phyloP scores from a whole-genome alignment of 1,140 invertebrate genomes.

The Drosophila kohkoa region DNA sequence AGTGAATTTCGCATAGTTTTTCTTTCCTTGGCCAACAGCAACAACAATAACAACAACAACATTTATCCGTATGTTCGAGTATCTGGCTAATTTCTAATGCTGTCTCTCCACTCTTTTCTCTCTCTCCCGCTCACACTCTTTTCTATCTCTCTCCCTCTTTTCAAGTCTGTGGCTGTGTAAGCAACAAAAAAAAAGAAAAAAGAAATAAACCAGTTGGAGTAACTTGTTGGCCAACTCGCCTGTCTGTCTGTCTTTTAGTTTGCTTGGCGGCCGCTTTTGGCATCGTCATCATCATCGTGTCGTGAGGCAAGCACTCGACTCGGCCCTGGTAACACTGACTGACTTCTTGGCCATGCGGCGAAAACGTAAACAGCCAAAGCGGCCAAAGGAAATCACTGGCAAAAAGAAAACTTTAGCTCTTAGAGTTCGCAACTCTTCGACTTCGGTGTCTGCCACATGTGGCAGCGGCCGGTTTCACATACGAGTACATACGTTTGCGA shows the following conservation, averaged over 20 bases:
- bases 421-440: conserved; percentile 10
- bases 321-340: conserved; percentile 55
- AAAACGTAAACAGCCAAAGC: conserved; percentile 43
- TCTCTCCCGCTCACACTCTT: not conserved
- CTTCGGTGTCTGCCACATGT: conserved; percentile 37
- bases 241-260: conserved; percentile 4
- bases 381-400: conserved; percentile 57
- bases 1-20: conserved; percentile 79
- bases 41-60: conserved; percentile 6
- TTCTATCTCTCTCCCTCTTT: not conserved
- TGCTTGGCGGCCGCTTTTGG: conserved; percentile 63
- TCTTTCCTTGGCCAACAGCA: conserved; percentile 2
- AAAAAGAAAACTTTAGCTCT: conserved; percentile 61
- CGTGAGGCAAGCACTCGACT: conserved; percentile 28
- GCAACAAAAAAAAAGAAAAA: not conserved
- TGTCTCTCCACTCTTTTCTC: conserved; percentile 19
- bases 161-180: not conserved
- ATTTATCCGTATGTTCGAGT: conserved; percentile 38
- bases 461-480: conserved; percentile 41
- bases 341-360: conserved; percentile 75
- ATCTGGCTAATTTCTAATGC: conserved; percentile 77
- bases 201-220: conserved; percentile 62
- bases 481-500: not conserved
- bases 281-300: conserved; percentile 54
- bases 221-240: conserved; percentile 44